phyloP scores from a whole-genome alignment of 2,888 invertebrate genomes.

The Kryphioiulus occultus region DNA sequence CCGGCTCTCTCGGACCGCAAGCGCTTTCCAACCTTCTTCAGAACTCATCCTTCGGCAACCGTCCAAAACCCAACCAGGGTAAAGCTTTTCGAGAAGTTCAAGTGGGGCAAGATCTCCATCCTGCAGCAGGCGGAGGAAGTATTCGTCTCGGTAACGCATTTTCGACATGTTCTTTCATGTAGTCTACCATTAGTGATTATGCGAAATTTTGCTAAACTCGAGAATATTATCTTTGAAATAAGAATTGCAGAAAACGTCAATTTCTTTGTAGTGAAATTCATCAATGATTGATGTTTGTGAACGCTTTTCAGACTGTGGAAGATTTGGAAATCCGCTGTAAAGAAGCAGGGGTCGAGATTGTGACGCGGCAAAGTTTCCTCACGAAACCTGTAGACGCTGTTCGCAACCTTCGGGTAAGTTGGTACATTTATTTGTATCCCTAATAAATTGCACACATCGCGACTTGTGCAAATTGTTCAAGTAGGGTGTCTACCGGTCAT shows the following conservation, averaged over 20 bases:
- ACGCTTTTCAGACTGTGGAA: slow-evolving; percentile 82
- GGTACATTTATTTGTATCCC: neutral
- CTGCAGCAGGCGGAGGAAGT: slow-evolving; percentile 99
- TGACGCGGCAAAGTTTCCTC: slow-evolving; percentile 94
- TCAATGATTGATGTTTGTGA: too few species aligned
- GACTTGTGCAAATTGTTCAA: neutral
- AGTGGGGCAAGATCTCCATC: slow-evolving; percentile 97
- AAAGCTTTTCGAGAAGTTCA: slow-evolving; percentile 94
- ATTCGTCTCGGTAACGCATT: slow-evolving; percentile 78
- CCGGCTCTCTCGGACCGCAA: slow-evolving; percentile 97
- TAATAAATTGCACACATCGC: too few species aligned
- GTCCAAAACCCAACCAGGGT: slow-evolving; percentile 98
- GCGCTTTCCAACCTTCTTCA: slow-evolving; percentile 96
- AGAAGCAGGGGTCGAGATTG: slow-evolving; percentile 91
- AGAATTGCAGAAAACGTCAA: too few species aligned
- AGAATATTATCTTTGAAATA: too few species aligned
- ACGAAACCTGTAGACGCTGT: slow-evolving; percentile 97
- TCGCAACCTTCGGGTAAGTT: slow-evolving; percentile 74
- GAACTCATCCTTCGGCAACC: slow-evolving; percentile 98
- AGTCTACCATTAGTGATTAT: too few species aligned
- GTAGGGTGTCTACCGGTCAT: neutral
- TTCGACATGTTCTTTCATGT: neutral
- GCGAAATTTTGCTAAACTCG: too few species aligned
- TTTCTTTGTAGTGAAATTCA: neutral
- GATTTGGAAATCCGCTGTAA: slow-evolving; percentile 94